Base-by-base conservation (phyloP, 2,113 vertebrate species). In the Pogona vitticeps region DNA sequence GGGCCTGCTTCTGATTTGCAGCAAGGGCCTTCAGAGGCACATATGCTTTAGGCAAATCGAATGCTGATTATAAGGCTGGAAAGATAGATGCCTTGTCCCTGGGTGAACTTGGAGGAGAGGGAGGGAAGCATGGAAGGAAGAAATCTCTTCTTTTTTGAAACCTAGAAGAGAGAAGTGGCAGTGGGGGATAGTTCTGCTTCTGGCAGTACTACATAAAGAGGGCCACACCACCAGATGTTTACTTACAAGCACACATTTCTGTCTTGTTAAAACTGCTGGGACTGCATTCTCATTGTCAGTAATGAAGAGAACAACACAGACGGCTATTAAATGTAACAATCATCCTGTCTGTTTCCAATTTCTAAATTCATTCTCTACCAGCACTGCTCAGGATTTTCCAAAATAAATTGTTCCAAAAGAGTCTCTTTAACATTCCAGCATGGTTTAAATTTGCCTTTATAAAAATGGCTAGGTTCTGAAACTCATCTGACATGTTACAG, bases 1-100 rank as follows among this genome's bases (percentile, higher is more conserved):
- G 70, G 79, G 70, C 40, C 85, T 87, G 85, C 78, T 80, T 88
- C 76, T 92, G 82, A 84, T 92, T 90, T 92, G 12, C 67, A 91
- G 78, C 33, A 70, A 88, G n/a, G 31, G 85, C 75, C 75, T 93
- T 94, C 93, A 86, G 68, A 90, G 79, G 58, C 67, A 46, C 56
- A 84, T 38, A 79, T 79, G 31, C 59, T 82, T 76, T 68, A 82
- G 73, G 63, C 72, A 87, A 71, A 59, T 71, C 52, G 84, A 86
- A 33, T 18, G 73, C 67, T 83, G 67, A 67, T 89, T 87, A 87
- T 72, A 90, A 80, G 0, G 18, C 58, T 88, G 77, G 78, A 82
- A 72, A 88, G 61, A 81, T 31, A 56, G n/a, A n/a, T 40, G 79
- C n/a, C 17, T 61, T 72, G 0, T 86, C 7, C 18, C 26, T 91